Evolutionary conservation across 2,113 vertebrate genomes (phyloP).

Genomic region (Oncorhynchus tshawytscha): DNA sequence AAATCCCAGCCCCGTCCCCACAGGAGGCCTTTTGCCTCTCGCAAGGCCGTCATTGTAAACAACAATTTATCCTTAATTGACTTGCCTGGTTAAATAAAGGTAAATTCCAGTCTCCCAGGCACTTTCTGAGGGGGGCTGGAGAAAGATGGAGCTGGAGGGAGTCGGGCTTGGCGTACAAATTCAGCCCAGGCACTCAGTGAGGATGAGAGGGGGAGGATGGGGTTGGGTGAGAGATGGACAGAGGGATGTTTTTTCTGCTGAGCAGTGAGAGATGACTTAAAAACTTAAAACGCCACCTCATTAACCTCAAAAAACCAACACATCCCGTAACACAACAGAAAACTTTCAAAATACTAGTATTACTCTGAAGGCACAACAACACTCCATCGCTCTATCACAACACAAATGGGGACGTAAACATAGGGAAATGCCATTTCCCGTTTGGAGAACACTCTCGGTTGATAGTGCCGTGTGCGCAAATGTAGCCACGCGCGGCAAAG

Average conservation of each 20-base stretch:
- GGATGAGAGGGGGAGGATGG: too few species aligned
- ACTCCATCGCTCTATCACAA: too few species aligned
- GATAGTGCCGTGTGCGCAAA: neutral
- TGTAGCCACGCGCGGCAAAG: neutral
- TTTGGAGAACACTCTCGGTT: neutral
- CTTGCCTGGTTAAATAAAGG: slow-evolving; percentile 36
- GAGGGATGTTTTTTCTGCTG: neutral
- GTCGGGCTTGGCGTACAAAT: neutral
- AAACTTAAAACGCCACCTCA: neutral
- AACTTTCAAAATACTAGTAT: too few species aligned
- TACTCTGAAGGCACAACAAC: too few species aligned
- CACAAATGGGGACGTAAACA: too few species aligned
- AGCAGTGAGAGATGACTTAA: neutral
- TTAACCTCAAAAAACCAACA: neutral
- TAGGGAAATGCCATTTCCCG: neutral
- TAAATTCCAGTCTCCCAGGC: slow-evolving; percentile 26
- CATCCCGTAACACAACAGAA: too few species aligned
- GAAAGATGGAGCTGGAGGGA: neutral
- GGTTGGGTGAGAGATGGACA: neutral
- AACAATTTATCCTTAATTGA: too few species aligned
- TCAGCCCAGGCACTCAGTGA: neutral
- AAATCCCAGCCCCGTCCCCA: slow-evolving; percentile 26
- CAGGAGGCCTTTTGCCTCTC: slow-evolving; percentile 48
- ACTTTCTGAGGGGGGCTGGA: slow-evolving; percentile 14
- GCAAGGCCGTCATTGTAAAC: slow-evolving; percentile 10